These are phyloP conservation scores for Dendrophyllia cribrosa DNA, from an alignment of 64 coral and sea anemone genomes.

Conservation along the genomic window DNA sequence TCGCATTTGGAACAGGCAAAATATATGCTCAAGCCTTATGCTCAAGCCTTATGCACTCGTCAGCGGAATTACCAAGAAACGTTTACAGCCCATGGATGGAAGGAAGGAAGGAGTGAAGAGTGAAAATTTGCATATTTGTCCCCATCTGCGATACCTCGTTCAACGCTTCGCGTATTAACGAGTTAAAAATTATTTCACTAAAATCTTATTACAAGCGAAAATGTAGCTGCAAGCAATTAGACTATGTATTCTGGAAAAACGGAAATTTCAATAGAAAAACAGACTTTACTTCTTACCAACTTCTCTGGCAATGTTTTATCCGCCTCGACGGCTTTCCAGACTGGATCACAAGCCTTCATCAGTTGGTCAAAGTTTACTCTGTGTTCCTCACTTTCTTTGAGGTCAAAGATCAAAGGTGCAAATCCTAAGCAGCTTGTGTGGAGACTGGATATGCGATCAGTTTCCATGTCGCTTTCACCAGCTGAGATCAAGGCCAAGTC, in stretches of 20 bases:
- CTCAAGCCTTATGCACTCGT: too few species aligned
- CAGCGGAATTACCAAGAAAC: too few species aligned
- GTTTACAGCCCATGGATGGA: too few species aligned
- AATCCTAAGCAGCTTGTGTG: conserved; percentile 94
- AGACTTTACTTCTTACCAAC: conserved; percentile 52
- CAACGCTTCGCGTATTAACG: too few species aligned
- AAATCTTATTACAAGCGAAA: too few species aligned
- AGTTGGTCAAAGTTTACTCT: conserved; percentile 73
- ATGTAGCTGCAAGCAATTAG: too few species aligned
- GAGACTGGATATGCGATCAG: conserved; percentile 83
- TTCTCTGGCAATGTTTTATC: conserved; percentile 61
- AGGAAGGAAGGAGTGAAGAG: too few species aligned
- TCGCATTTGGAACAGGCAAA: too few species aligned
- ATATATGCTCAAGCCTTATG: too few species aligned
- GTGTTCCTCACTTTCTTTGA: conserved; percentile 25
- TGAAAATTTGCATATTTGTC: too few species aligned
- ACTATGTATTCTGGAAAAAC: background rate
- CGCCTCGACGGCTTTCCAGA: conserved; percentile 85
- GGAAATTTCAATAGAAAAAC: background rate
- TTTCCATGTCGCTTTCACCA: conserved; percentile 93
- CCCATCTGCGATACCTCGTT: too few species aligned
- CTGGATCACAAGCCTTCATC: conserved; percentile 75
- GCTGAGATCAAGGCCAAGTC: conserved; percentile 94
- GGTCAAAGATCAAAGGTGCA: conserved; percentile 87
- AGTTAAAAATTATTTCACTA: too few species aligned